Percentiles rank a stretch among this genome's conserved stretches.
Conservation (phyloP, 2,797 vertebrate genomes). For the Spinibarbus caldwelli region DNA sequence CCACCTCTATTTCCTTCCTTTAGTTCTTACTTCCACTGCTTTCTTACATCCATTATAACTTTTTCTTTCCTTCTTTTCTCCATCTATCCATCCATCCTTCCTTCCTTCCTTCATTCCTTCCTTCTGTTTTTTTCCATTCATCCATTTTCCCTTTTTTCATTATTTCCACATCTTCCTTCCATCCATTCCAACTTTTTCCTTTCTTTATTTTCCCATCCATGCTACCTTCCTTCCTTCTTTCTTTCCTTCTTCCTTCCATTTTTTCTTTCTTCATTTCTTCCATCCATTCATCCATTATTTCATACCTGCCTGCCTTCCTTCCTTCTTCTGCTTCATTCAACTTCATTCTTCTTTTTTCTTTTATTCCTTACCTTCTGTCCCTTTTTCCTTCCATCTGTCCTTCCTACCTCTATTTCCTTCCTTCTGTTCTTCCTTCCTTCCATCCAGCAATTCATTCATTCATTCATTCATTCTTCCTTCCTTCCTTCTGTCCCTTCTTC, state of each 20-base stretch:
- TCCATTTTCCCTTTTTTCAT: not conserved
- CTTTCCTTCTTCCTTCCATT: not conserved
- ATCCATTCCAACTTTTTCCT: not conserved
- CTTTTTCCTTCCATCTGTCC: not conserved
- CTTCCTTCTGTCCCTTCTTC: not conserved
- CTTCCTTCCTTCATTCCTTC: too few species aligned
- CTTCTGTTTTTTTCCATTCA: not conserved
- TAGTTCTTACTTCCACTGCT: too few species aligned
- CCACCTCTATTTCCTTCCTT: too few species aligned
- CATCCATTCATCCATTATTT: too few species aligned
- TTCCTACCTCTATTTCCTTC: not conserved
- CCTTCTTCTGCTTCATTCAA: too few species aligned
- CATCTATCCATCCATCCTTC: too few species aligned
- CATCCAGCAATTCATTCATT: not conserved
- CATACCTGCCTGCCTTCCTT: too few species aligned
- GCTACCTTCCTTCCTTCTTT: not conserved
- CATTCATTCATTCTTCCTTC: not conserved
- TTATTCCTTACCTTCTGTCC: not conserved
- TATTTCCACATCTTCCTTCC: not conserved
- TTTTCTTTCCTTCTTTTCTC: too few species aligned
- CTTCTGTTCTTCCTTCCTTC: not conserved
- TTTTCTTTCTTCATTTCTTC: too few species aligned
- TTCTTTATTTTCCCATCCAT: not conserved
- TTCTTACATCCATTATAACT: too few species aligned
- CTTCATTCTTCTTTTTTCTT: not conserved